Evolutionary conservation across 1,140 invertebrate species (phyloP).

Genomic region (Tetramorium parvispinum): DNA sequence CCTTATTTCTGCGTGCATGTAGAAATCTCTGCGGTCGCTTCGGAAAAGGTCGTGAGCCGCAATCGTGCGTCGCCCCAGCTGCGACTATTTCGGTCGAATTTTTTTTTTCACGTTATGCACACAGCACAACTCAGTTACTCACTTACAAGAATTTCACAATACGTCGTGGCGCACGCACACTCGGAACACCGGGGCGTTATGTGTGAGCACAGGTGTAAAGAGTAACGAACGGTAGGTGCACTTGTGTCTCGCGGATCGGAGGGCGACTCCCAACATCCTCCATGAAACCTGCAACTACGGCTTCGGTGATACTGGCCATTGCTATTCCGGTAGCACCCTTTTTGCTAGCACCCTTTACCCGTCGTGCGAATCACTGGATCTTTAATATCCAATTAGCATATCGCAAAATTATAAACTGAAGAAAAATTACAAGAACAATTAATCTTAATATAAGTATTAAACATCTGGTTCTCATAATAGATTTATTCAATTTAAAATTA

Average conservation of each 20-base stretch:
- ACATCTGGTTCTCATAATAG: no score
- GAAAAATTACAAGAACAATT: neutral
- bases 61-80: constrained; percentile 27
- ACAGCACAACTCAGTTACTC: neutral
- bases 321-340: constrained; percentile 29
- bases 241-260: constrained; percentile 55
- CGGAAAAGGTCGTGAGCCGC: constrained; percentile 26
- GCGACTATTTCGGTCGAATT: constrained; percentile 63
- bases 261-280: constrained; percentile 47
- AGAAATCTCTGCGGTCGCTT: constrained; percentile 37
- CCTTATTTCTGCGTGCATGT: constrained; percentile 35
- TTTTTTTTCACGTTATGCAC: constrained; percentile 50
- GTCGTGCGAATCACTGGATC: neutral
- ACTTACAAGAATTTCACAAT: constrained; percentile 45
- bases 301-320: neutral
- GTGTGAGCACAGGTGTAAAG: constrained; percentile 64
- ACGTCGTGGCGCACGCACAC: neutral
- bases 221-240: constrained; percentile 57
- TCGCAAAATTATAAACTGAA: neutral
- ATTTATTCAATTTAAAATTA: neutral
- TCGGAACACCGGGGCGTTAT: neutral
- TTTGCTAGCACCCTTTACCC: neutral
- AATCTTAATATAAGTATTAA: neutral
- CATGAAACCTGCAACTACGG: constrained; percentile 1
- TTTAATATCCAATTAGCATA: neutral